phyloP scores from a whole-genome alignment of 2,888 invertebrate genomes.

The Thera obeliscata region DNA sequence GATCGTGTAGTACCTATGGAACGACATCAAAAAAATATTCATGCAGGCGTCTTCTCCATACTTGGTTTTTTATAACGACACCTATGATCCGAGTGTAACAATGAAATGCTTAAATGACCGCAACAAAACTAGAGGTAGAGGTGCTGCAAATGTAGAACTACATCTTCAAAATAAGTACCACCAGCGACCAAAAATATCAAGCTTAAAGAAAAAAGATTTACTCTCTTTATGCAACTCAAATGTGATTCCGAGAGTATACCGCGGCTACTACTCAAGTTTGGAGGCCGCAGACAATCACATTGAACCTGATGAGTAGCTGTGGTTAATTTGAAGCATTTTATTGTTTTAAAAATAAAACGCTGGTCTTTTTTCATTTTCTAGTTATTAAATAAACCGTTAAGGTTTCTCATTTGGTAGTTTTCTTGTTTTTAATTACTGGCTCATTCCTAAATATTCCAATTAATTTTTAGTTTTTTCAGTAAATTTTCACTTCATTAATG shows the following conservation, averaged over 20 bases:
- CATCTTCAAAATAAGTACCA: conserved; percentile 1
- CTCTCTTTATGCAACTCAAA: conserved; percentile 33
- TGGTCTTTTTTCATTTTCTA: background rate
- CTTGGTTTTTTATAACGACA: too few relatives aligned
- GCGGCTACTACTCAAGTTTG: conserved; percentile 22
- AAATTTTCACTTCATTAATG: too few relatives aligned
- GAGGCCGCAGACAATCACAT: conserved; percentile 4
- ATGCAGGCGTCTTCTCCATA: too few relatives aligned
- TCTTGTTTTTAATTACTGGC: too few relatives aligned
- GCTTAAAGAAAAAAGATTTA: conserved; percentile 32
- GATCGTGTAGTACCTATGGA: too few relatives aligned
- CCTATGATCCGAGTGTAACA: background rate
- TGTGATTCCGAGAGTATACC: conserved; percentile 31
- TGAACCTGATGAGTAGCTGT: background rate
- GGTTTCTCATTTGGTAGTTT: too few relatives aligned
- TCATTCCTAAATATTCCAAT: too few relatives aligned
- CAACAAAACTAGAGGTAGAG: background rate
- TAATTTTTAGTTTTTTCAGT: too few relatives aligned
- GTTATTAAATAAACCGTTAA: background rate
- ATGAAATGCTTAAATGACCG: conserved; percentile 3
- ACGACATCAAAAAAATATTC: too few relatives aligned
- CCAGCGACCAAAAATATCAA: conserved; percentile 3
- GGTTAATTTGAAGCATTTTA: background rate
- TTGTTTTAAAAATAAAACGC: background rate
- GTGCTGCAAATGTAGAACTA: conserved; percentile 3